Conservation (phyloP, 2,113 vertebrate species). For the Thalassarche chlororhynchos region DNA sequence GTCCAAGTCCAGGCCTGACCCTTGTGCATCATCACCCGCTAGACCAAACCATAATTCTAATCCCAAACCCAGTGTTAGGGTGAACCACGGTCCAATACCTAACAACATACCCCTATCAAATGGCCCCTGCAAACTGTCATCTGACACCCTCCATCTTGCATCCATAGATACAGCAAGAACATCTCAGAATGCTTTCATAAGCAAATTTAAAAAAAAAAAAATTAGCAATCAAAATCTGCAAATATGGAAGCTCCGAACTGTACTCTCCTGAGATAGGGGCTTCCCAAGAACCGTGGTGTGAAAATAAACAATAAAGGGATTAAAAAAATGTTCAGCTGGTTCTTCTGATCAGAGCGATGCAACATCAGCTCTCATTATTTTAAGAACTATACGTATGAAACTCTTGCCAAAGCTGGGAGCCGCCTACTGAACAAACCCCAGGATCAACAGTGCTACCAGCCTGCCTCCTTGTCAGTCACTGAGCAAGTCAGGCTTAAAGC, state of each 20-base stretch:
- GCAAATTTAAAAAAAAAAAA: rapidly evolving
- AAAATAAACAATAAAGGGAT: slow-evolving; percentile 22
- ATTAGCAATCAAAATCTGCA: not conserved
- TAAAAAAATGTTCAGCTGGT: not conserved
- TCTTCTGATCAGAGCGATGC: not conserved
- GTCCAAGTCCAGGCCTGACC: not conserved
- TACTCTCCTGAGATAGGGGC: not conserved
- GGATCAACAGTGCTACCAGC: not conserved
- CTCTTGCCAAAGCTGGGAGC: not conserved
- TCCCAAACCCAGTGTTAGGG: not conserved
- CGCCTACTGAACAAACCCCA: not conserved
- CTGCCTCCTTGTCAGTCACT: not conserved
- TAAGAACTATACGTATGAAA: not conserved
- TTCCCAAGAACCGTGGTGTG: not conserved
- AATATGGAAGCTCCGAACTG: not conserved
- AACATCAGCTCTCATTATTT: not conserved
- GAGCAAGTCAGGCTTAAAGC: not conserved
- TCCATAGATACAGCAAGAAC: not conserved
- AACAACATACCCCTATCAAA: not conserved
- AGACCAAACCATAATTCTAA: not conserved
- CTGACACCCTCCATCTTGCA: not conserved
- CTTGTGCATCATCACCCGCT: not conserved
- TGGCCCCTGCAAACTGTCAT: not conserved
- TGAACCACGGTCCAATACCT: not conserved
- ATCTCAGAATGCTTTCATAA: not conserved